Conservation (phyloP, 2,797 vertebrate species). For the Vespertilio murinus region DNA sequence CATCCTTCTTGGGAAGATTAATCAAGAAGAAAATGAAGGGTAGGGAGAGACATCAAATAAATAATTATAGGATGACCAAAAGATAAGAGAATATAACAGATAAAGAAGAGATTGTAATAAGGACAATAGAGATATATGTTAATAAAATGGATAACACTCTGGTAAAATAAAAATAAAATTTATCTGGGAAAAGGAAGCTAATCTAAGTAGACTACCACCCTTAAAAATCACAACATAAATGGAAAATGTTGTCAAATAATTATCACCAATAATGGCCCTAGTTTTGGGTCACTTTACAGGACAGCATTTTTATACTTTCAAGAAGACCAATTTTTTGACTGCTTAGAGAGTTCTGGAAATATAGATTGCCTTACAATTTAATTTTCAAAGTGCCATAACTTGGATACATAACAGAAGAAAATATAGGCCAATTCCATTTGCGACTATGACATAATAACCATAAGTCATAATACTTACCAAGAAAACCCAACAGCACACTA, state of each 20-base stretch:
- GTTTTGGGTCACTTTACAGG: neutral
- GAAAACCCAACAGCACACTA: neutral
- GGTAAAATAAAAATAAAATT: slow-evolving; percentile 31
- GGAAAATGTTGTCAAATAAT: slow-evolving; percentile 20
- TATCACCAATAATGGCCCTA: neutral
- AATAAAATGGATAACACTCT: neutral
- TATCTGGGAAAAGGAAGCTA: neutral
- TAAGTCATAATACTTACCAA: neutral
- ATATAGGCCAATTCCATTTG: neutral
- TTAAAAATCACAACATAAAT: slow-evolving; percentile 14
- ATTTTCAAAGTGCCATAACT: neutral
- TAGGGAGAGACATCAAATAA: neutral
- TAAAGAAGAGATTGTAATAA: neutral
- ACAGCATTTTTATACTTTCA: neutral
- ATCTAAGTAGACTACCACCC: neutral
- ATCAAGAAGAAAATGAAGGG: neutral
- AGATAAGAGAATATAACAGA: neutral
- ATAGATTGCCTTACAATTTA: neutral
- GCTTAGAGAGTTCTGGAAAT: slow-evolving; percentile 30
- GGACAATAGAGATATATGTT: neutral
- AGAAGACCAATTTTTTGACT: neutral
- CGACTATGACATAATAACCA: neutral
- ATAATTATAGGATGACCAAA: neutral
- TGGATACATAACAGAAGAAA: slow-evolving; percentile 34
- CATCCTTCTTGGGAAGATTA: neutral